A percentile compares a stretch with the other conserved stretches of the same genome.
Evolutionary conservation across 64 coral and sea anemone genomes (phyloP).

Genomic region (Montipora cactus): DNA sequence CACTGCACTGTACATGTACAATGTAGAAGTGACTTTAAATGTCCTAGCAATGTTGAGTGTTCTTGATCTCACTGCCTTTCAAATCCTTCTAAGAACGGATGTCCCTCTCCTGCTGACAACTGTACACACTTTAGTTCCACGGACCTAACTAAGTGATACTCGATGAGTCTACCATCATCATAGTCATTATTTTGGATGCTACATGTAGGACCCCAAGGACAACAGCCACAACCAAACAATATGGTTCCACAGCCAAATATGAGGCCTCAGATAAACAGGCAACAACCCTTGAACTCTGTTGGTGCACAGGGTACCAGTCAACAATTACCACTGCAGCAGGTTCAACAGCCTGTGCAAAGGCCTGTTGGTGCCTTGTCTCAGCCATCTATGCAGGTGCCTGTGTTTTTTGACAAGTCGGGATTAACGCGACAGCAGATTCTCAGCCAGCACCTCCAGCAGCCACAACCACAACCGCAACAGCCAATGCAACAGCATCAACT

Average conservation of each 20-base stretch:
- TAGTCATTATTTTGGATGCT: not conserved
- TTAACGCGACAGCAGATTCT: constrained; percentile 23
- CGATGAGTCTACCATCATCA: too few species aligned
- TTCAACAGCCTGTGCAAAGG: not conserved
- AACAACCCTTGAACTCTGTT: not conserved
- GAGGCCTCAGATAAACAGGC: constrained; percentile 7
- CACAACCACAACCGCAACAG: constrained; percentile 29
- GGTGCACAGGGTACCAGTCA: not conserved
- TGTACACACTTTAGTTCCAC: too few species aligned
- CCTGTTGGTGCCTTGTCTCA: not conserved
- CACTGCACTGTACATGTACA: too few species aligned
- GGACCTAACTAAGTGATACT: too few species aligned
- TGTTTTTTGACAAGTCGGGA: not conserved
- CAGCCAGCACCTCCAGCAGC: constrained; percentile 34
- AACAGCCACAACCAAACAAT: not conserved
- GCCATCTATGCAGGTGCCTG: not conserved
- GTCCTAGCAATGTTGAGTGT: not conserved
- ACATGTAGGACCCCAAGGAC: constrained; percentile 14
- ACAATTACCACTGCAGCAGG: constrained; percentile 15
- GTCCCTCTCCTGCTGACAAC: too few species aligned
- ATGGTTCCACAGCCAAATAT: constrained; percentile 24
- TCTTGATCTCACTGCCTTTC: too few species aligned
- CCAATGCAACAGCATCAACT: constrained; percentile 39
- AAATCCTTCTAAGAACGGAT: too few species aligned
- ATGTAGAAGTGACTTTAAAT: too few species aligned